Percentiles rank a stretch among this genome's conserved stretches.
These are phyloP conservation scores for Rhodeus uyekii DNA, from an alignment of 2,797 vertebrate species.

Conservation along the genomic window DNA sequence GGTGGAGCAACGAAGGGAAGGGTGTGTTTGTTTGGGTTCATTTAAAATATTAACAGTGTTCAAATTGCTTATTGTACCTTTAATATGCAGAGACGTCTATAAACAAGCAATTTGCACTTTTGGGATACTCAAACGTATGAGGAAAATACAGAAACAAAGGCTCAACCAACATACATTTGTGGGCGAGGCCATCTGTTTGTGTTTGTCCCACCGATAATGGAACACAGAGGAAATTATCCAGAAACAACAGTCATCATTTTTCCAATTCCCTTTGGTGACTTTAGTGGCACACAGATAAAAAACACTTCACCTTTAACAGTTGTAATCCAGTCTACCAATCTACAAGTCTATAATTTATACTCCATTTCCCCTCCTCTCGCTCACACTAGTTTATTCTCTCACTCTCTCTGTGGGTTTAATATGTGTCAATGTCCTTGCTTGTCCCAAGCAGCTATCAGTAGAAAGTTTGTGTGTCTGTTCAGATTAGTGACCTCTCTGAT, in stretches of 20 bases:
- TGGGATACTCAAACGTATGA: too few species aligned
- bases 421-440: slow-evolving; percentile 43
- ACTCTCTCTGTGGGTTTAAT: slow-evolving; percentile 2
- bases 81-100: not conserved
- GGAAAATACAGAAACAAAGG: not conserved
- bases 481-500: slow-evolving; percentile 39
- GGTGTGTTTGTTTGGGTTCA: not conserved
- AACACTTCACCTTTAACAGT: slow-evolving; percentile 40
- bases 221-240: not conserved
- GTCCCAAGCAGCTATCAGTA: slow-evolving; percentile 44
- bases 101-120: not conserved
- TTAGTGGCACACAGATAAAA: not conserved
- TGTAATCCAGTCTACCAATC: slow-evolving; percentile 50
- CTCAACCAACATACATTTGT: not conserved
- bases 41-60: not conserved
- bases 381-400: slow-evolving; percentile 12
- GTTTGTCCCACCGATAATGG: not conserved
- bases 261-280: not conserved
- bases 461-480: slow-evolving; percentile 36
- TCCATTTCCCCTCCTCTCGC: slow-evolving; percentile 29
- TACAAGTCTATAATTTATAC: slow-evolving; percentile 19
- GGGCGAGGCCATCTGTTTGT: not conserved
- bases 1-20: not conserved
- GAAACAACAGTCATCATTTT: not conserved
- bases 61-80: not conserved